A percentile compares a stretch with the other conserved stretches of the same genome.
phyloP scores from a whole-genome alignment of 2,797 vertebrate genomes.

The Microctenopoma stevenorrisi region DNA sequence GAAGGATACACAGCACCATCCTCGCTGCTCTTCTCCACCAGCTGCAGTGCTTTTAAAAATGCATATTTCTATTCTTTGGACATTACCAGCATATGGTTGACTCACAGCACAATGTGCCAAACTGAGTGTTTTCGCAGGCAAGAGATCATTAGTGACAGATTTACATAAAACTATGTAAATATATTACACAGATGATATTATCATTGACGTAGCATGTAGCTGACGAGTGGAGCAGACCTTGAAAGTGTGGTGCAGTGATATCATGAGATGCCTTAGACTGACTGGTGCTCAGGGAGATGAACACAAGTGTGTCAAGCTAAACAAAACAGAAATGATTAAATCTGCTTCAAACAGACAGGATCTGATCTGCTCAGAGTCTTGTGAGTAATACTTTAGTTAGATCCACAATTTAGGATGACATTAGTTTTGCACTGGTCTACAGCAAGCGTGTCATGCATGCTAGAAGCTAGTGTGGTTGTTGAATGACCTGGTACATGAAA shows the following conservation, averaged over 20 bases:
- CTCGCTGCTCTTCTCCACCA: not conserved
- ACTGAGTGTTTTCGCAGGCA: not conserved
- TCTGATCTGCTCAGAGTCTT: no score
- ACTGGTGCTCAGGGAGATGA: not conserved
- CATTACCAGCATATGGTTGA: not conserved
- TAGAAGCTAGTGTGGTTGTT: no score
- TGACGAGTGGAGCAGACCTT: not conserved
- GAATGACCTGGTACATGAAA: no score
- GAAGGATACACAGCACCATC: not conserved
- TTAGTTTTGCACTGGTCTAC: no score
- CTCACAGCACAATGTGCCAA: not conserved
- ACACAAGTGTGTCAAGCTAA: no score
- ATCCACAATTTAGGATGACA: no score
- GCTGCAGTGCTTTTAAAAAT: constrained; percentile 9
- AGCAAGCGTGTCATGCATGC: no score
- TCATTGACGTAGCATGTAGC: not conserved
- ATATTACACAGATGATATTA: not conserved
- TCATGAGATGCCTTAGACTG: not conserved
- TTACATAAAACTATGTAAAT: no score
- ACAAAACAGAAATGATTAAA: no score
- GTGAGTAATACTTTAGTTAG: no score
- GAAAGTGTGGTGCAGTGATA: not conserved
- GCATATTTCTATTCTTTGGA: not conserved
- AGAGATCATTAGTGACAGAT: not conserved
- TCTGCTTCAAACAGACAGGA: no score